These are phyloP conservation scores for Oxyruncus cristatus DNA, from an alignment of 2,113 vertebrate species.

Conservation along the genomic window DNA sequence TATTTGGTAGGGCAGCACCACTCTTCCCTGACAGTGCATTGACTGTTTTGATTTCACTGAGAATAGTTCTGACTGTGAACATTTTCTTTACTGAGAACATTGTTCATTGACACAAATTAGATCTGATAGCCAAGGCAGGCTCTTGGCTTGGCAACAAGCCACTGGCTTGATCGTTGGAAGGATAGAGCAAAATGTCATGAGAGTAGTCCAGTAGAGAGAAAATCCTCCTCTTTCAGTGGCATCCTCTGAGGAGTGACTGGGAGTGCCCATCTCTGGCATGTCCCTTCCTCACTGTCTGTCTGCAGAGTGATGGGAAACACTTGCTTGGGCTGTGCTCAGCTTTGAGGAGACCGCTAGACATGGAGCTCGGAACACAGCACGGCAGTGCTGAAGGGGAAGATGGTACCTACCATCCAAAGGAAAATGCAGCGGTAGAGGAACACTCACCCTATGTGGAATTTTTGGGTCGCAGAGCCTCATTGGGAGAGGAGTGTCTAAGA, in stretches of 20 bases:
- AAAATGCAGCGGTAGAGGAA: neutral
- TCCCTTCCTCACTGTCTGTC: neutral
- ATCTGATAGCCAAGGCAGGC: neutral
- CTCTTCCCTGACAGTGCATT: constrained; percentile 1
- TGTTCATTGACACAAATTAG: neutral
- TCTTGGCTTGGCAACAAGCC: neutral
- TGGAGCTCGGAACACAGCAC: accelerated
- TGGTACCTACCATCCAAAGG: neutral
- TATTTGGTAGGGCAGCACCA: constrained; percentile 8
- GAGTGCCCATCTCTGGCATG: accelerated
- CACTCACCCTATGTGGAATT: neutral
- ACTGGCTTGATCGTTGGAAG: neutral
- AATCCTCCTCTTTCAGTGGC: neutral
- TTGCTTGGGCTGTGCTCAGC: neutral
- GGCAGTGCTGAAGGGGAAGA: neutral
- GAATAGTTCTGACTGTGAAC: neutral
- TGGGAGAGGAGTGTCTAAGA: neutral
- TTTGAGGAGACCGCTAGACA: neutral
- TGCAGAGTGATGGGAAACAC: accelerated
- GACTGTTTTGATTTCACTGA: constrained; percentile 31
- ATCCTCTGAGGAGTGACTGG: accelerated
- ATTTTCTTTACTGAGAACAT: neutral
- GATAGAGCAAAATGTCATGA: neutral
- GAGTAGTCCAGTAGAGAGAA: neutral
- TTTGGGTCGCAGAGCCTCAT: neutral